phyloP scores from a whole-genome alignment of 2,888 invertebrate genomes.

The Archips xylosteana region DNA sequence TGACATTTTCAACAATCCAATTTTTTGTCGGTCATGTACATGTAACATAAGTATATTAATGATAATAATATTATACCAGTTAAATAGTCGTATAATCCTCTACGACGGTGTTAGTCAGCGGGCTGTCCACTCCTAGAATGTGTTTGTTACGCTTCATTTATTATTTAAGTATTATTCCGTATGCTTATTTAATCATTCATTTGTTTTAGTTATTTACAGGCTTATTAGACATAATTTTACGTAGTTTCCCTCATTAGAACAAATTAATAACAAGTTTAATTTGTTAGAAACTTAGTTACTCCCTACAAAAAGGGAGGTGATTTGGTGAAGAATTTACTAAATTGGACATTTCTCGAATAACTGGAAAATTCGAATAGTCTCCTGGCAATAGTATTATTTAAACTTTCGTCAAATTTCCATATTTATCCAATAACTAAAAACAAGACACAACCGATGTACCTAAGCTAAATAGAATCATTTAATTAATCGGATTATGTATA shows the following conservation, averaged over 20 bases:
- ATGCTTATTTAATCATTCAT: constrained; percentile 8
- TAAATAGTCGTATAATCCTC: too few species aligned
- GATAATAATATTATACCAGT: too few species aligned
- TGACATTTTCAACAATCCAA: too few species aligned
- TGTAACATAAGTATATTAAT: too few species aligned
- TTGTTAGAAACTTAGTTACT: constrained; percentile 27
- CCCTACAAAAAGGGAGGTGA: not conserved
- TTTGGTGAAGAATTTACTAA: too few species aligned
- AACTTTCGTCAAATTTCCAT: too few species aligned
- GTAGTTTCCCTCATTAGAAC: constrained; percentile 23
- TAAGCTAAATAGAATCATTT: not conserved
- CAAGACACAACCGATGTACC: not conserved
- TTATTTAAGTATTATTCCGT: constrained; percentile 8
- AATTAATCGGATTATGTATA: not conserved
- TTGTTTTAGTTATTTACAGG: constrained; percentile 8
- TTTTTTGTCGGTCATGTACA: too few species aligned
- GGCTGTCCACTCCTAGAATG: constrained; percentile 9
- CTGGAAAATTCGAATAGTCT: too few species aligned
- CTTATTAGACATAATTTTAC: constrained; percentile 26
- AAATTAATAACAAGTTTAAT: constrained; percentile 36
- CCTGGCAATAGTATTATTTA: too few species aligned
- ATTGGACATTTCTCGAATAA: too few species aligned
- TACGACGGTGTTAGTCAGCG: not conserved
- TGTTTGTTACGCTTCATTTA: constrained; percentile 10
- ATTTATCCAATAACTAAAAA: too few species aligned